A percentile compares a stretch with the other conserved stretches of the same genome.
Conservation (phyloP, 1,140 invertebrate genomes). For the Cyphomyrmex costatus region DNA sequence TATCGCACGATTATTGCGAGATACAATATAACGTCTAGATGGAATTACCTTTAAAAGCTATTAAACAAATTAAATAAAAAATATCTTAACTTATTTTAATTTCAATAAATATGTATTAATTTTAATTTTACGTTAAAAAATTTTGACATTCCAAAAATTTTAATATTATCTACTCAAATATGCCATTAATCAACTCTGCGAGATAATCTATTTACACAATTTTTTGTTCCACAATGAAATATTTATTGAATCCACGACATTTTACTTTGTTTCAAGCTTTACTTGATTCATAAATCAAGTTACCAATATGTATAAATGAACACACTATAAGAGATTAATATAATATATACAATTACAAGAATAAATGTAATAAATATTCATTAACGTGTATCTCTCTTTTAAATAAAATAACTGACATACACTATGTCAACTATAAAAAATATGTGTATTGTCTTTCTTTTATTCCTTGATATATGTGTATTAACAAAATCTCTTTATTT, state of each 20-base stretch:
- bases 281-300: constrained; percentile 5
- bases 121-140: neutral
- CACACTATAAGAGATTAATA: neutral
- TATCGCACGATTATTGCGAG: neutral
- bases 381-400: neutral
- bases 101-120: neutral
- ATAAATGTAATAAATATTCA: constrained; percentile 9
- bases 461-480: neutral
- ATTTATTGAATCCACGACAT: neutral
- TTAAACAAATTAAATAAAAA: neutral
- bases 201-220: neutral
- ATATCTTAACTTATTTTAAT: neutral
- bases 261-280: neutral
- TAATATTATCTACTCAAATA: neutral
- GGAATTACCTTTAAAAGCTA: neutral
- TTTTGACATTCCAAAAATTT: neutral
- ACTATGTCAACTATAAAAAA: neutral
- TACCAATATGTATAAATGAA: neutral
- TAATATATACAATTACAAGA: neutral
- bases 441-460: neutral
- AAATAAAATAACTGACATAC: constrained; percentile 5
- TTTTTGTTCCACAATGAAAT: neutral
- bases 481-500: neutral
- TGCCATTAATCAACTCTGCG: neutral
- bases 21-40: neutral